Conservation (phyloP, 2,888 invertebrate genomes). For the Thera obeliscata region DNA sequence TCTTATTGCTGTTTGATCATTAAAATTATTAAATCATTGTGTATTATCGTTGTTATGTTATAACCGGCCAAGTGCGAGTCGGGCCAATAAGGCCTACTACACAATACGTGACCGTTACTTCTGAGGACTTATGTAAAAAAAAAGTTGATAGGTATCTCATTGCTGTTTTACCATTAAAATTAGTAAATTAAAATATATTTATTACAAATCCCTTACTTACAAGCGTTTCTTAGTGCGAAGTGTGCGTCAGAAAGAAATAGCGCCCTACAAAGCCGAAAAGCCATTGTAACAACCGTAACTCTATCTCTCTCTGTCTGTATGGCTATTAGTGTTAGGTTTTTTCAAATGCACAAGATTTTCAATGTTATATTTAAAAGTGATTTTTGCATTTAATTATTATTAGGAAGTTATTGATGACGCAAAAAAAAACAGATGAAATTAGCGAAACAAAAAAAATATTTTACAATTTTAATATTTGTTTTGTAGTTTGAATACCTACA, state of each 20-base stretch:
- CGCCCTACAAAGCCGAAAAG: no score
- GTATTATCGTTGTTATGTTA: background rate
- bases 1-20: no score
- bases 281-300: no score
- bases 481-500: background rate
- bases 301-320: no score
- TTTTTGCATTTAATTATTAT: conserved; percentile 5
- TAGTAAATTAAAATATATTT: background rate
- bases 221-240: no score
- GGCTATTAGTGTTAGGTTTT: background rate
- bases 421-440: background rate
- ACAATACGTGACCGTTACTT: no score
- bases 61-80: background rate
- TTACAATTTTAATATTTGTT: background rate
- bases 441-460: background rate
- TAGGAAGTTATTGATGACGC: background rate
- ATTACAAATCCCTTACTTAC: no score
- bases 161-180: background rate
- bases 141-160: background rate
- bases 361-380: background rate
- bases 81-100: no score
- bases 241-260: no score
- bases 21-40: background rate
- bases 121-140: no score
- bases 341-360: background rate